phyloP scores from a whole-genome alignment of 2,113 vertebrate genomes.

The Apistogramma diplotaenia region DNA sequence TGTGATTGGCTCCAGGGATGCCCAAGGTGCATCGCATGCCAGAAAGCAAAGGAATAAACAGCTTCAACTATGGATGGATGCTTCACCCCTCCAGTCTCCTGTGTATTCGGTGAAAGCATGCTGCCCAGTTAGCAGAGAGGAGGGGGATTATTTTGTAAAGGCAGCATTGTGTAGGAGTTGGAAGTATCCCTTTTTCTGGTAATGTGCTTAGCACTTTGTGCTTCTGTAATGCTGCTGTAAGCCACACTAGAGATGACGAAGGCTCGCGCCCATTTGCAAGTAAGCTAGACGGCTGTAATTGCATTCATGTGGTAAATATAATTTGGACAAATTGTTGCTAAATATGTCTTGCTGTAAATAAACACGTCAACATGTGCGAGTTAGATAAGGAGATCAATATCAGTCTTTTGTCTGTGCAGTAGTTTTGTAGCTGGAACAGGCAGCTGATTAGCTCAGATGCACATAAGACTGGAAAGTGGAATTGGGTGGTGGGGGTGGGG shows the following conservation, averaged over 20 bases:
- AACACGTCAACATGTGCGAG: neutral
- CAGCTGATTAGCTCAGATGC: neutral
- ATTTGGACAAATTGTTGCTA: neutral
- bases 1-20: slow-evolving; percentile 28
- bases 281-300: slow-evolving; percentile 8
- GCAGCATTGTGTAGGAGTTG: slow-evolving; percentile 16
- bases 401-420: neutral
- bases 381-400: neutral
- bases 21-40: slow-evolving; percentile 5
- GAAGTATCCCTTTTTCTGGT: slow-evolving; percentile 12
- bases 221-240: slow-evolving; percentile 7
- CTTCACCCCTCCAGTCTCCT: slow-evolving; percentile 10
- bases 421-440: neutral
- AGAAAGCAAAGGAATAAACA: slow-evolving; percentile 35
- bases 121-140: slow-evolving; percentile 23
- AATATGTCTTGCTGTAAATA: neutral
- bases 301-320: neutral
- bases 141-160: slow-evolving; percentile 12
- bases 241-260: neutral
- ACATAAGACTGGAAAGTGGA: neutral
- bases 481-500: neutral
- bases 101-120: slow-evolving; percentile 19
- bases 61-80: slow-evolving; percentile 21
- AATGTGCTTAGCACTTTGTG: slow-evolving; percentile 33
- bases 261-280: slow-evolving; percentile 25